Evolutionary conservation across 2,113 vertebrate species (phyloP).

Genomic region (Alligator mississippiensis): DNA sequence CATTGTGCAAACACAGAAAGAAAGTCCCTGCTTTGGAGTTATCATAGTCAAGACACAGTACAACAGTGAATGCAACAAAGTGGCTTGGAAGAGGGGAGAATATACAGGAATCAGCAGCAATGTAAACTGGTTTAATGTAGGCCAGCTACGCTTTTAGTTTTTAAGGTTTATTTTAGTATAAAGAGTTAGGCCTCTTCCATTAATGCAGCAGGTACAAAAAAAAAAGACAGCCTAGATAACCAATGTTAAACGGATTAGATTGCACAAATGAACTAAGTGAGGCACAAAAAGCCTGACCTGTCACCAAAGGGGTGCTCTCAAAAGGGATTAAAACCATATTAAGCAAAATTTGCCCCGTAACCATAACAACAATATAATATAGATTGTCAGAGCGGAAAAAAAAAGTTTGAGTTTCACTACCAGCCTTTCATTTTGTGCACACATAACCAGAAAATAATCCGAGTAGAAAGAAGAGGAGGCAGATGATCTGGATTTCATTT

Average conservation of each 20-base stretch:
- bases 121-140: neutral
- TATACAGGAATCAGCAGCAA: neutral
- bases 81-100: neutral
- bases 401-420: neutral
- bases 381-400: neutral
- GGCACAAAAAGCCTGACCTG: no score
- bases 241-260: no score
- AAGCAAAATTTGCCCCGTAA: no score
- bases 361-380: neutral
- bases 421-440: neutral
- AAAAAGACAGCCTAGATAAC: no score
- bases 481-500: neutral
- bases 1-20: neutral
- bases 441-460: neutral
- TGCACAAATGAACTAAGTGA: no score
- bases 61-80: neutral
- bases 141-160: neutral
- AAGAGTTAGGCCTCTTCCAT: neutral
- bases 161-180: neutral
- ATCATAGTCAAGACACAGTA: fast-evolving
- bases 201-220: no score
- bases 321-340: no score
- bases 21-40: neutral
- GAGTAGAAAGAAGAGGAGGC: no score
- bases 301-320: no score